A percentile compares a stretch with the other conserved stretches of the same genome.
phyloP scores from a whole-genome alignment of 2,113 vertebrate species.

The Calyptomena viridis region DNA sequence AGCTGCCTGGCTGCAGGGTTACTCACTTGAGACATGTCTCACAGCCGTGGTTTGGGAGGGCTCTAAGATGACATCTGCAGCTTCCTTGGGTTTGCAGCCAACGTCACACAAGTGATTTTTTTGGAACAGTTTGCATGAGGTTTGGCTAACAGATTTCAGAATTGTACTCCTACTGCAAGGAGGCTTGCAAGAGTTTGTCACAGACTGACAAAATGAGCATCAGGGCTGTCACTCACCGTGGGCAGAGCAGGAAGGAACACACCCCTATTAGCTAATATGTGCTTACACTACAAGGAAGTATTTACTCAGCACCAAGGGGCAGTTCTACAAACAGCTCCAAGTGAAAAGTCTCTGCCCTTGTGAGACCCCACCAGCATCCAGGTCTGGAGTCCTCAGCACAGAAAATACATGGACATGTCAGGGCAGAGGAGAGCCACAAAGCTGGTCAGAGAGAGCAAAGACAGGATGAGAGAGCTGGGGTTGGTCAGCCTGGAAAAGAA shows the following conservation, averaged over 20 bases:
- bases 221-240: background rate
- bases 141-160: constrained; percentile 21
- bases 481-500: background rate
- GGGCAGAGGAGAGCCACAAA: background rate
- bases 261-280: background rate
- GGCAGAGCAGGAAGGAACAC: background rate
- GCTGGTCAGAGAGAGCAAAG: background rate
- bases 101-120: background rate
- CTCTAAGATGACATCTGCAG: background rate
- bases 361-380: background rate
- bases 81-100: background rate
- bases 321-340: background rate
- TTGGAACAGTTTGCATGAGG: background rate
- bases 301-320: background rate
- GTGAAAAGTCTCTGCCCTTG: background rate
- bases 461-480: background rate
- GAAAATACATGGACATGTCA: background rate
- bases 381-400: background rate
- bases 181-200: background rate
- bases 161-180: background rate
- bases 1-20: background rate
- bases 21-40: background rate
- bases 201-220: background rate
- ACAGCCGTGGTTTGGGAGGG: background rate
- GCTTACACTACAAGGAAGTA: background rate